Percentiles rank a stretch among this genome's conserved stretches.
These are phyloP conservation scores for Aporophyla lueneburgensis DNA, from an alignment of 2,888 invertebrate genomes.

Conservation along the genomic window DNA sequence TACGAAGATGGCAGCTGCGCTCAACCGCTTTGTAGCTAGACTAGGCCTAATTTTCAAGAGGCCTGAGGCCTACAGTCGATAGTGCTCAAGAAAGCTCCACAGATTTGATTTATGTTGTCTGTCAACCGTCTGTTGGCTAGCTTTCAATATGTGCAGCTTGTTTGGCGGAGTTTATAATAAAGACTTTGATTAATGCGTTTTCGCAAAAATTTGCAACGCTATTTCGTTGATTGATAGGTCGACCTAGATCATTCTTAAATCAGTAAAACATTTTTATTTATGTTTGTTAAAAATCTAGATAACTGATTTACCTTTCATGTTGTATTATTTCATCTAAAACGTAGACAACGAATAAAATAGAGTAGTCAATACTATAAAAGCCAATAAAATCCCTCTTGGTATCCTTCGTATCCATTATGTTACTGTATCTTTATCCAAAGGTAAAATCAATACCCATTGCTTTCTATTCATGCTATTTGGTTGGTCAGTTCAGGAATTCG, in stretches of 20 bases:
- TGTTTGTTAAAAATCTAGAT: slow-evolving; percentile 10
- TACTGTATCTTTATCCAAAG: slow-evolving; percentile 23
- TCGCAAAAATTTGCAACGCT: slow-evolving; percentile 10
- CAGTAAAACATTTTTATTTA: background rate
- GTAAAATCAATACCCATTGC: slow-evolving; percentile 50
- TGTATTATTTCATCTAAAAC: slow-evolving; percentile 8
- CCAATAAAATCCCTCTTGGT: slow-evolving; percentile 20
- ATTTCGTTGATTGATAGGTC: slow-evolving; percentile 21
- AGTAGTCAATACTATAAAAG: slow-evolving; percentile 3
- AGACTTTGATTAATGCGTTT: slow-evolving; percentile 37
- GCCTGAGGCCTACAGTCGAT: slow-evolving; percentile 55
- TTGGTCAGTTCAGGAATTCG: slow-evolving; percentile 20
- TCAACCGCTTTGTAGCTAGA: slow-evolving; percentile 59
- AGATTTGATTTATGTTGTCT: slow-evolving; percentile 56
- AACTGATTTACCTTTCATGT: slow-evolving; percentile 3
- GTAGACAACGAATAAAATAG: slow-evolving; percentile 13
- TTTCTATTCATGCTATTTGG: slow-evolving; percentile 26
- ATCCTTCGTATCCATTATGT: slow-evolving; percentile 22
- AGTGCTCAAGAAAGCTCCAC: slow-evolving; percentile 40
- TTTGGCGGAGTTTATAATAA: slow-evolving; percentile 25
- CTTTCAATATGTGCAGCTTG: slow-evolving; percentile 39
- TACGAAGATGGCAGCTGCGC: slow-evolving; percentile 67
- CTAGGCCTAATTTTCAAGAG: slow-evolving; percentile 58
- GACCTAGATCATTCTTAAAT: slow-evolving; percentile 3
- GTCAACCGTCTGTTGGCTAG: slow-evolving; percentile 37